phyloP scores from a whole-genome alignment of 2,888 invertebrate species.

The Ditula angustiorana region DNA sequence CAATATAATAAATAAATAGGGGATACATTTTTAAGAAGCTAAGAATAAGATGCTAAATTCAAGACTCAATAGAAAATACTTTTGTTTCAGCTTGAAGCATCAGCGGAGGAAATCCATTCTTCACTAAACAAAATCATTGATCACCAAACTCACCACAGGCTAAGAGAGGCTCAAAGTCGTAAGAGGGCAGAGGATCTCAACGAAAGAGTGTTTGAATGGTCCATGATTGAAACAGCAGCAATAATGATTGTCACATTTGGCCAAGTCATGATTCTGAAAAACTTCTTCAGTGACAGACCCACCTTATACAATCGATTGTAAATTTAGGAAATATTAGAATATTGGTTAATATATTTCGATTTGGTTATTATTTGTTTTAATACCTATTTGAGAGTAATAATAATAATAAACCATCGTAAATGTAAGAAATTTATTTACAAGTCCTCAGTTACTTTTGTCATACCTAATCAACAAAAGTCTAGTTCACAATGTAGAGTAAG shows the following conservation, averaged over 20 bases:
- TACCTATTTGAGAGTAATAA: slow-evolving; percentile 33
- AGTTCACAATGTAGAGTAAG: too few species aligned
- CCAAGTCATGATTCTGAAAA: slow-evolving; percentile 96
- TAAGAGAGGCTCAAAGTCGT: slow-evolving; percentile 97
- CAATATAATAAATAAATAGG: too few species aligned
- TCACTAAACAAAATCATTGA: slow-evolving; percentile 95
- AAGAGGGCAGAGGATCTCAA: slow-evolving; percentile 98
- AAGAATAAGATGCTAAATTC: too few species aligned
- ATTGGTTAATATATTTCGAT: slow-evolving; percentile 71
- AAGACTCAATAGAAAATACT: slow-evolving; percentile 23
- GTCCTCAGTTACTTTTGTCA: too few species aligned
- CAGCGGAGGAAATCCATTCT: slow-evolving; percentile 95
- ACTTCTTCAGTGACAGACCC: slow-evolving; percentile 91
- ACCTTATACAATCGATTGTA: slow-evolving; percentile 77
- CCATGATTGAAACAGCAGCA: slow-evolving; percentile 93
- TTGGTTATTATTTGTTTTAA: slow-evolving; percentile 53
- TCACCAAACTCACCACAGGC: slow-evolving; percentile 98
- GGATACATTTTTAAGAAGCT: too few species aligned
- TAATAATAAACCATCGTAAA: slow-evolving; percentile 16
- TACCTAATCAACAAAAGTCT: too few species aligned
- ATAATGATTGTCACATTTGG: slow-evolving; percentile 94
- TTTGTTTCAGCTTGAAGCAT: slow-evolving; percentile 93
- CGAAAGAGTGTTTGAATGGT: slow-evolving; percentile 97
- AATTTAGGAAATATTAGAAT: slow-evolving; percentile 64
- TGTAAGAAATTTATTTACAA: slow-evolving; percentile 38